Conservation (phyloP, 2,797 vertebrate genomes). For the Enteromius fasciolatus region DNA sequence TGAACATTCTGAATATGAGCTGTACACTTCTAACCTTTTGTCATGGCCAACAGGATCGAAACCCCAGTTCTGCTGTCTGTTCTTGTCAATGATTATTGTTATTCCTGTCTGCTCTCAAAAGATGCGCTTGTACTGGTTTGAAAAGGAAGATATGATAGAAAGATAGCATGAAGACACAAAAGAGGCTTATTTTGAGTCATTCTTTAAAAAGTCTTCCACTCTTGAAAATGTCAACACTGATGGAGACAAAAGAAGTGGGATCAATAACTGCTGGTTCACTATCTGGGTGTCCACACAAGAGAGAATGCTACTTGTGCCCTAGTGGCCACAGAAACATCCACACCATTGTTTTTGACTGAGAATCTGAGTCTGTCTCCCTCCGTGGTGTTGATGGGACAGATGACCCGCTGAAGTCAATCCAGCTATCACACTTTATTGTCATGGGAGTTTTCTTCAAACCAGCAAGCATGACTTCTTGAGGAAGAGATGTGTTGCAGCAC, state of each 20-base stretch:
- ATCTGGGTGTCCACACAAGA: slow-evolving; percentile 45
- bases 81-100: slow-evolving; percentile 45
- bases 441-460: slow-evolving; percentile 44
- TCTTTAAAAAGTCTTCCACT: slow-evolving; percentile 38
- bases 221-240: slow-evolving; percentile 47
- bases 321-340: slow-evolving; percentile 44
- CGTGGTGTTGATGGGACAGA: slow-evolving; percentile 38
- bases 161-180: slow-evolving; percentile 45
- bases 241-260: slow-evolving; percentile 47
- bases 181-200: slow-evolving; percentile 25
- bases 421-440: slow-evolving; percentile 55
- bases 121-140: slow-evolving; percentile 14
- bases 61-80: slow-evolving; percentile 1
- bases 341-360: slow-evolving; percentile 45
- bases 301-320: slow-evolving; percentile 31
- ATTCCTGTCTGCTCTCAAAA: slow-evolving; percentile 39
- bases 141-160: slow-evolving; percentile 42
- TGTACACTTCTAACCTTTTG: slow-evolving; percentile 34
- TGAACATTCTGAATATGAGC: slow-evolving; percentile 39
- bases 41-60: slow-evolving; percentile 48
- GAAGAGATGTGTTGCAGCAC: slow-evolving; percentile 42
- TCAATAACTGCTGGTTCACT: slow-evolving; percentile 44
- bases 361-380: slow-evolving; percentile 45
- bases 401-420: slow-evolving; percentile 50
- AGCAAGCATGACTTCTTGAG: slow-evolving; percentile 54